Conservation (phyloP, 1,140 invertebrate genomes). For the Achatina immaculata region DNA sequence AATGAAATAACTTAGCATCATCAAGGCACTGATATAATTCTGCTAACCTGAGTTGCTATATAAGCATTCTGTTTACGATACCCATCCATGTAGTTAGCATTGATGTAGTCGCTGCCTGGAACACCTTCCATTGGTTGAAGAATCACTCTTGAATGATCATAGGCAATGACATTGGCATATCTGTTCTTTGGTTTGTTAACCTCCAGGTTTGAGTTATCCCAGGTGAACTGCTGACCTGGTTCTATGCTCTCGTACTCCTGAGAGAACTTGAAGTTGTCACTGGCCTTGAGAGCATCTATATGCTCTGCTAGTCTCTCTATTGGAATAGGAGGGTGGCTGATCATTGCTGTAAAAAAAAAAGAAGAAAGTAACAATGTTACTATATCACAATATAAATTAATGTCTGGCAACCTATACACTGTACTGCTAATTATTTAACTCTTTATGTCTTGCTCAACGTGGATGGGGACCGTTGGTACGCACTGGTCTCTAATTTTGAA, state of each 20-base stretch:
- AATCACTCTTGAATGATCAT: conserved; percentile 98
- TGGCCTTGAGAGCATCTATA: conserved; percentile 94
- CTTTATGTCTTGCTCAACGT: too few relatives aligned
- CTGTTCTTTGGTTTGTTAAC: conserved; percentile 99
- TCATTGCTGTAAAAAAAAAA: conserved; percentile 61
- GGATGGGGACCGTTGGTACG: too few relatives aligned
- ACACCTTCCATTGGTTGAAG: conserved; percentile 78
- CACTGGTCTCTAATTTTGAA: too few relatives aligned
- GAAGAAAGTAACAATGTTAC: background rate
- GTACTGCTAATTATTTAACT: too few relatives aligned
- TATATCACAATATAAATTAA: too few relatives aligned
- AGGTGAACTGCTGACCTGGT: conserved; percentile 99
- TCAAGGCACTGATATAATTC: background rate
- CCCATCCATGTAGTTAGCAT: conserved; percentile 81
- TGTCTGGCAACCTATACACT: too few relatives aligned
- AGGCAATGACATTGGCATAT: conserved; percentile 99
- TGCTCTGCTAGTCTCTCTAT: conserved; percentile 93
- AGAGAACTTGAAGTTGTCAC: conserved; percentile 95
- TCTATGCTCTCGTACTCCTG: conserved; percentile 86
- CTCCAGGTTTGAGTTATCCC: conserved; percentile 98
- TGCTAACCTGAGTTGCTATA: conserved; percentile 70
- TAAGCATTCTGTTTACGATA: conserved; percentile 72
- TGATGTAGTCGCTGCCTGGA: conserved; percentile 90
- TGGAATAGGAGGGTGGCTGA: conserved; percentile 93
- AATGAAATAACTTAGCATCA: too few relatives aligned